Evolutionary conservation across 2,888 invertebrate species (phyloP), one percentile per base, ranked within the genome.

Genomic region (Drosophila incognita): DNA sequence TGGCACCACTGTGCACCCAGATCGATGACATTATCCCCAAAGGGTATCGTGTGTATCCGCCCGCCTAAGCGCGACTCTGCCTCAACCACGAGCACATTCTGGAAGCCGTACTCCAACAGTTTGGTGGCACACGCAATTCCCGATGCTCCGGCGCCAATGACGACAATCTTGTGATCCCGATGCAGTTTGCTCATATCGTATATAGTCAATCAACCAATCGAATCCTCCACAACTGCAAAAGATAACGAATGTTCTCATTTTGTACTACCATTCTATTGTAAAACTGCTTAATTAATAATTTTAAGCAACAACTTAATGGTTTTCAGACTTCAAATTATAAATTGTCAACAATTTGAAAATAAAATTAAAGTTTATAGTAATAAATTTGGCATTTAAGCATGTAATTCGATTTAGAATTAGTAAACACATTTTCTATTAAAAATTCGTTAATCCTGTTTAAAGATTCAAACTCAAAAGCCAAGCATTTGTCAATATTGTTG

Each of bases 11-110:
- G 93, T 1, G 93, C 93, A 0, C 93, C 93, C 49, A 92, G 69
- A 78, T 93, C 93, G 10, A 93, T 91, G 11, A 94, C 92, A 74
- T 94, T 94, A 2, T 94, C 94, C 2, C 94, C 95, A 76, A 94
- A 95, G 2, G 93, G 92, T 18, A 94, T 93, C 0, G 95, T 94
- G 54, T 93, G 87, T 70, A 96, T 94, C 65, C 96, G 93, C 0
- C 96, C 96, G 0, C 96, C 96, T 56, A 96, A 94, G 24, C 95
- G 94, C 61, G 94, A 92, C 74, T 94, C 95, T 0, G 95, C 95
- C 91, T 96, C 96, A 40, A 96, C 87, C 0, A 96, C 93, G 29
- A 94, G 84, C 5, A 95, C 94, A 82, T 94, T 92, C 51, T 91
- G 90, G 63, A 94, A 92, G 27, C 94, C 94, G 63, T 91, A 91